phyloP scores from a whole-genome alignment of 2,888 invertebrate genomes.

The Acrocyrtus sp. region DNA sequence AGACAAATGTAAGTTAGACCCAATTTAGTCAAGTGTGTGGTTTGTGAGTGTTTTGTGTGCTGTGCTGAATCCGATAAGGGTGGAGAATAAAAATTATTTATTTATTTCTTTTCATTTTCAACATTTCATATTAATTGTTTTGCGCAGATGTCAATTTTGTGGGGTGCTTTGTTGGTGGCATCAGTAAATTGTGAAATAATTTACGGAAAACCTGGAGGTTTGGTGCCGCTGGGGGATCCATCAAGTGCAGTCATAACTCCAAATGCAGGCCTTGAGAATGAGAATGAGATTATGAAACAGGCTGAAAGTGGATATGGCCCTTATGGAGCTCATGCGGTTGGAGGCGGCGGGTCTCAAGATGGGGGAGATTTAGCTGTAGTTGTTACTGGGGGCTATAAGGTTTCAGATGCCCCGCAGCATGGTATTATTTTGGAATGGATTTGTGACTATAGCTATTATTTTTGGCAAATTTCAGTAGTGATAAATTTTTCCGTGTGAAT shows the following conservation, averaged over 20 bases:
- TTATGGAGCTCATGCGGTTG: constrained; percentile 22
- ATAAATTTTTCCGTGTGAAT: too few relatives aligned
- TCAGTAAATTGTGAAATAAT: constrained; percentile 15
- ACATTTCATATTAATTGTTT: not conserved
- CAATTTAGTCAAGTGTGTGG: not conserved
- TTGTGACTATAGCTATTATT: too few relatives aligned
- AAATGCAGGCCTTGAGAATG: not conserved
- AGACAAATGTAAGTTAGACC: constrained; percentile 47
- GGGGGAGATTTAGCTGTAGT: constrained; percentile 36
- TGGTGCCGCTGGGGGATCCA: not conserved
- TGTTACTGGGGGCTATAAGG: constrained; percentile 41
- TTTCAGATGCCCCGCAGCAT: constrained; percentile 16
- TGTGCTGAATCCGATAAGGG: not conserved
- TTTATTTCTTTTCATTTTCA: not conserved
- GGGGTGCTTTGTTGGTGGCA: constrained; percentile 9
- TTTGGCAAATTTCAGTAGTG: too few relatives aligned
- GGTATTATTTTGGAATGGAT: not conserved
- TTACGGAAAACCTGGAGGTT: constrained; percentile 36
- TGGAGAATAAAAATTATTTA: not conserved
- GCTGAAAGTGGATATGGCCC: constrained; percentile 39
- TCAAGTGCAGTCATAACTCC: constrained; percentile 6
- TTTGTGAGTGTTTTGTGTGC: not conserved
- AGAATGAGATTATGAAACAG: constrained; percentile 32
- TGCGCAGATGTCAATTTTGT: constrained; percentile 26
- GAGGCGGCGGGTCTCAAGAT: constrained; percentile 5